Evolutionary conservation across 2,113 vertebrate genomes (phyloP).

Genomic region (Asarcornis scutulata): DNA sequence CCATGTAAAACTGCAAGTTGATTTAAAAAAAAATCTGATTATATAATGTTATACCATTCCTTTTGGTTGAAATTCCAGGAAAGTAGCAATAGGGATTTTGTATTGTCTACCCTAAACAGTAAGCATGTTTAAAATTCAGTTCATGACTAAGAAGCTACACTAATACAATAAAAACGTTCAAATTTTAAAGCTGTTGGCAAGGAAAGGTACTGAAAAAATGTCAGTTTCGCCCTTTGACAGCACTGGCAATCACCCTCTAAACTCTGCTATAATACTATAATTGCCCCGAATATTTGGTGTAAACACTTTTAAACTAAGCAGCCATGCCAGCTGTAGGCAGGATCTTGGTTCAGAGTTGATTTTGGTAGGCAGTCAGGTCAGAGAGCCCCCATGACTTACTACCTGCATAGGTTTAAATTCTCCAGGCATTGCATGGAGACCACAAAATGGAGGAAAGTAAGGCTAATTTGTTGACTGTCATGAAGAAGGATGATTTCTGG

Average conservation of each 20-base stretch:
- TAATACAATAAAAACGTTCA: not conserved
- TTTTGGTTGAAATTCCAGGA: slow-evolving; percentile 66
- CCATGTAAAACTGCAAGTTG: slow-evolving; percentile 62
- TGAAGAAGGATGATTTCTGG: slow-evolving; percentile 60
- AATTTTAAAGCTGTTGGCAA: slow-evolving; percentile 44
- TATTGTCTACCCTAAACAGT: slow-evolving; percentile 40
- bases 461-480: slow-evolving; percentile 58
- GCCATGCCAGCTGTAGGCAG: not conserved
- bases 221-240: slow-evolving; percentile 44
- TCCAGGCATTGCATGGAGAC: slow-evolving; percentile 7
- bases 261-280: slow-evolving; percentile 46
- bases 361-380: slow-evolving; percentile 22
- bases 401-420: slow-evolving; percentile 16
- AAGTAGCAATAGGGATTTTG: slow-evolving; percentile 52
- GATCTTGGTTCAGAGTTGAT: not conserved
- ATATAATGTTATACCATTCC: slow-evolving; percentile 57
- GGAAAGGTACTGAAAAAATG: slow-evolving; percentile 12
- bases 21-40: slow-evolving; percentile 52
- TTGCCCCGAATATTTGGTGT: slow-evolving; percentile 47
- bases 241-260: slow-evolving; percentile 40
- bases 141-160: not conserved
- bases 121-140: slow-evolving; percentile 51
- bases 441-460: slow-evolving; percentile 46
- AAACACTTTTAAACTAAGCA: slow-evolving; percentile 11
- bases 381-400: slow-evolving; percentile 41